These are phyloP conservation scores for Copidosoma floridanum DNA, from an alignment of 1,140 invertebrate genomes.

Conservation along the genomic window DNA sequence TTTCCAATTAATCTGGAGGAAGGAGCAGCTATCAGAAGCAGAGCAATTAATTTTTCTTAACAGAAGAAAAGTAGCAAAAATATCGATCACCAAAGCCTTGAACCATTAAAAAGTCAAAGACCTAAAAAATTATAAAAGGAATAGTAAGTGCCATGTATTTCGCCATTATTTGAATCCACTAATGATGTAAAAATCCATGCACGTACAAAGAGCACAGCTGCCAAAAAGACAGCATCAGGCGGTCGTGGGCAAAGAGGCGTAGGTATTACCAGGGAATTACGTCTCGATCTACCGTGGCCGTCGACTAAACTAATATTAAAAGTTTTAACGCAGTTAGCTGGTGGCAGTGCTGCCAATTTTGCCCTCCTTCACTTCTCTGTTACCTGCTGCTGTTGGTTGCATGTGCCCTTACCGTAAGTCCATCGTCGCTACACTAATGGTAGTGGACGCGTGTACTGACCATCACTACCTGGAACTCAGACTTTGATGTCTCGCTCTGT, in stretches of 20 bases:
- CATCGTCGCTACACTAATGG: constrained; percentile 52
- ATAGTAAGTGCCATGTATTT: no score
- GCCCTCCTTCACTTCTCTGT: no score
- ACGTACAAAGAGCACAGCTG: no score
- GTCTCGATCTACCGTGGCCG: constrained; percentile 59
- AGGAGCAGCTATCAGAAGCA: no score
- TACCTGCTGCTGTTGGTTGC: constrained; percentile 23
- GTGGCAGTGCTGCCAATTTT: constrained; percentile 3
- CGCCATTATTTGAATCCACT: no score
- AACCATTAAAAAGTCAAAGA: no score
- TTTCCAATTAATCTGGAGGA: no score
- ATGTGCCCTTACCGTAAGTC: constrained; percentile 42
- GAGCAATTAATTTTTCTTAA: no score
- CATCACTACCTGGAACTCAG: constrained; percentile 50
- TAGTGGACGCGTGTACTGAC: constrained; percentile 49
- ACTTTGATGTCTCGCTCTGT: constrained; percentile 58
- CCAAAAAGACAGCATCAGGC: constrained; percentile 45
- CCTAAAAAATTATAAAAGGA: no score
- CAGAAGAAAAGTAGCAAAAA: no score
- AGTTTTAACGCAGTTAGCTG: constrained; percentile 58
- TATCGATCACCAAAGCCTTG: no score
- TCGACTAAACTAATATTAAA: constrained; percentile 61
- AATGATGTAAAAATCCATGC: no score
- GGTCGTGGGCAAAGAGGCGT: not conserved
- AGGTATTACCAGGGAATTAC: constrained; percentile 59